These are phyloP conservation scores for Drosophila baimaii DNA, from an alignment of 1,140 invertebrate species.

Conservation along the genomic window DNA sequence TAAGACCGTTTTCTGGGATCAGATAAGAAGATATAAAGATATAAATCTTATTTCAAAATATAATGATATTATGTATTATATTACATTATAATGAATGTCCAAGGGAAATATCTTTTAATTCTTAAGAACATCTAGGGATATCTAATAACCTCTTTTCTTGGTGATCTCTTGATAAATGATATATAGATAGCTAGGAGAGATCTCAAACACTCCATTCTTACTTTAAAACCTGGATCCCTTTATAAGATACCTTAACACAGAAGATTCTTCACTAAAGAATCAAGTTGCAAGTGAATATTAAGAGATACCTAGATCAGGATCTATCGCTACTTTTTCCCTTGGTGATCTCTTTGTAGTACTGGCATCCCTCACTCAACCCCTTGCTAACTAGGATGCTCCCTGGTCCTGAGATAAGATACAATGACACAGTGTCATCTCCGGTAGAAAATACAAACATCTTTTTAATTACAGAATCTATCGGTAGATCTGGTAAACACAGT, in stretches of 20 bases:
- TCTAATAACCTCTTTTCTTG: too few species aligned
- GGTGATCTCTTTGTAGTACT: too few species aligned
- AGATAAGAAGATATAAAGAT: neutral
- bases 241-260: too few species aligned
- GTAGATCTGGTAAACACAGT: neutral
- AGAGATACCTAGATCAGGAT: neutral
- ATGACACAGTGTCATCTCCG: constrained; percentile 3
- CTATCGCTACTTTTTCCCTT: neutral
- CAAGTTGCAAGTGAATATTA: neutral
- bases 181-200: too few species aligned
- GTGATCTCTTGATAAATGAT: too few species aligned
- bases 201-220: too few species aligned
- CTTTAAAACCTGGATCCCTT: too few species aligned
- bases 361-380: too few species aligned
- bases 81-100: too few species aligned
- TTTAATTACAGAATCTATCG: constrained; percentile 27
- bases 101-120: too few species aligned
- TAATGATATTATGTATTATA: too few species aligned
- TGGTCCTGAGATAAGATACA: constrained; percentile 8
- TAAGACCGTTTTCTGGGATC: neutral
- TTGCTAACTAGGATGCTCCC: constrained; percentile 1
- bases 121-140: too few species aligned
- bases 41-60: neutral
- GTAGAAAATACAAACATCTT: constrained; percentile 13
- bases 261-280: neutral